Evolutionary conservation across 2,797 vertebrate genomes (phyloP).

Genomic region (Rousettus madagascariensis): DNA sequence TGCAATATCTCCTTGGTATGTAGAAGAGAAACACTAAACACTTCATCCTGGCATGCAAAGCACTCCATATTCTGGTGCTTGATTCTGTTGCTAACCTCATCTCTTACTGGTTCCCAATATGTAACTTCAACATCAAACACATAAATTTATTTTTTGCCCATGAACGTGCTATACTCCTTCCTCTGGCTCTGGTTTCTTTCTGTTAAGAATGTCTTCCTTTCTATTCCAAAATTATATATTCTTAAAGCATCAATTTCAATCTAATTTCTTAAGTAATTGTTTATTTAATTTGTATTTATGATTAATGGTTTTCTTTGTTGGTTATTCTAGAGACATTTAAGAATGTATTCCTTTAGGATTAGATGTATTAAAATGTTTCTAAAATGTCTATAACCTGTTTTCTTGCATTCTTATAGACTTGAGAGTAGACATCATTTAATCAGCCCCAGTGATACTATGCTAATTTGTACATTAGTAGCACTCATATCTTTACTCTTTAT

Average conservation of each 20-base stretch:
- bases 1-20: background rate
- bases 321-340: background rate
- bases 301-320: background rate
- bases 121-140: background rate
- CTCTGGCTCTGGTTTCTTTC: background rate
- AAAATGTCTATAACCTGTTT: background rate
- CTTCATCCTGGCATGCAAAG: rapidly evolving
- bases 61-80: background rate
- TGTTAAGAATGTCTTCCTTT: background rate
- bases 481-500: background rate
- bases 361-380: background rate
- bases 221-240: background rate
- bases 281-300: conserved; percentile 3
- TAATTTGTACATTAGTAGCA: background rate
- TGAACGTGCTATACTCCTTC: background rate
- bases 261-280: background rate
- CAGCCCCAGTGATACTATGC: background rate
- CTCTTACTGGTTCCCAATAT: background rate
- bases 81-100: background rate
- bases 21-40: background rate
- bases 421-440: background rate
- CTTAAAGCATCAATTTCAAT: background rate
- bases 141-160: background rate
- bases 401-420: background rate
- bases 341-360: background rate